Evolutionary conservation across 2,797 vertebrate genomes (phyloP), one percentile per base, ranked within the genome.

Genomic region (Myotis planiceps): DNA sequence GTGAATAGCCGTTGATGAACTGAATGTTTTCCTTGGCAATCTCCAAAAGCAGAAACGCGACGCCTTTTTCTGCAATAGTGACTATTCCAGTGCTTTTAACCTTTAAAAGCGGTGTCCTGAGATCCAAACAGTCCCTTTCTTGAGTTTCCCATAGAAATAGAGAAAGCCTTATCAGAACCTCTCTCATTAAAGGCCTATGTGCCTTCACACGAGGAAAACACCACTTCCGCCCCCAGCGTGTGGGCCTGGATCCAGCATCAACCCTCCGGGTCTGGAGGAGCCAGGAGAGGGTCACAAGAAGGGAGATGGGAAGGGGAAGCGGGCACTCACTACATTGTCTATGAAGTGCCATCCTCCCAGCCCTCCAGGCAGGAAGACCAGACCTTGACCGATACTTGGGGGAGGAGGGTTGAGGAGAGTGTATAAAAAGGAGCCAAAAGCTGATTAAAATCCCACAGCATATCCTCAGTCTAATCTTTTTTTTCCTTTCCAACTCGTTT

Each of bases 1-100:
- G 29, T 90, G 87, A 97, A 90, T 94, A 88, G 93, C 81, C 68
- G 13, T 45, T 93, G 93, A 94, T 97, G 85, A 94, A 95, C 84
- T 39, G 27, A 94, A 87, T 34, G 60, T 88, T 94, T 91, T 91
- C 83, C 72, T 78, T 87, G 63, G 92, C 80, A 75, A 49, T 75
- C 84, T 92, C 78, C 78, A 49, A 94, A 89, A 85, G 55, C 71
- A 81, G 76, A 94, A 96, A 93, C 47, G 25, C 86, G 78, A 86
- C 63, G 71, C 51, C 34, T 74, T 84, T 88, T 76, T 85, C 37
- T 18, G 69, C 23, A 51, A 58, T 25, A 89, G 18, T 81, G 25
- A 81, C 69, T 95, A 51, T 78, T 68, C 29, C 49, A 81, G 51
- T 58, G 58, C 25, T 95, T 96, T 80, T 58, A 69, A 69, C 27